Conservation (phyloP, 2,113 vertebrate genomes). For the Xerus inauris region DNA sequence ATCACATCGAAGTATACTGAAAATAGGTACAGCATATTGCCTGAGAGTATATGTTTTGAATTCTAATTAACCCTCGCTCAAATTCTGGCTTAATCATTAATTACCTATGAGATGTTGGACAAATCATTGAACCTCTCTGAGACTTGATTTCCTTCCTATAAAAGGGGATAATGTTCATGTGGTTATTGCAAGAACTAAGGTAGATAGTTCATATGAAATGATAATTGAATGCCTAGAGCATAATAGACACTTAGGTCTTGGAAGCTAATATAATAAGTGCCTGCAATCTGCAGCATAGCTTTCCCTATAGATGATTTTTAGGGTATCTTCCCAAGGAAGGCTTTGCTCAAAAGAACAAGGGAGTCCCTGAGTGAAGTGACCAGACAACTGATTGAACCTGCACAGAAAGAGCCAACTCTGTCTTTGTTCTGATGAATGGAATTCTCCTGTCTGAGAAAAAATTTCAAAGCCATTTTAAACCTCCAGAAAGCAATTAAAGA, state of each 20-base stretch:
- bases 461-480: constrained; percentile 49
- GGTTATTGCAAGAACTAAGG: not conserved
- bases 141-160: not conserved
- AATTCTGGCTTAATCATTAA: not conserved
- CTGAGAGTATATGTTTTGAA: not conserved
- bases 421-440: constrained; percentile 42
- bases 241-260: not conserved
- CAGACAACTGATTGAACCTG: not conserved
- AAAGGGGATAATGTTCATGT: not conserved
- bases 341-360: not conserved
- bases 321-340: not conserved
- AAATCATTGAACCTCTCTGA: not conserved
- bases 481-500: constrained; percentile 69
- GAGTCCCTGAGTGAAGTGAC: not conserved
- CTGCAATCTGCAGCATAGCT: not conserved
- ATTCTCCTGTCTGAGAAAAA: constrained; percentile 6
- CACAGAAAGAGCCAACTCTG: not conserved
- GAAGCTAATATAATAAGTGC: not conserved
- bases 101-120: not conserved
- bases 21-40: not conserved
- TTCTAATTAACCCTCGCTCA: not conserved
- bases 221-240: not conserved
- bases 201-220: not conserved
- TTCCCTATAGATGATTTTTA: not conserved
- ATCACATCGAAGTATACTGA: not conserved